These are phyloP conservation scores for Ceyx margarethae DNA, from an alignment of 2,113 vertebrate species.

Conservation along the genomic window DNA sequence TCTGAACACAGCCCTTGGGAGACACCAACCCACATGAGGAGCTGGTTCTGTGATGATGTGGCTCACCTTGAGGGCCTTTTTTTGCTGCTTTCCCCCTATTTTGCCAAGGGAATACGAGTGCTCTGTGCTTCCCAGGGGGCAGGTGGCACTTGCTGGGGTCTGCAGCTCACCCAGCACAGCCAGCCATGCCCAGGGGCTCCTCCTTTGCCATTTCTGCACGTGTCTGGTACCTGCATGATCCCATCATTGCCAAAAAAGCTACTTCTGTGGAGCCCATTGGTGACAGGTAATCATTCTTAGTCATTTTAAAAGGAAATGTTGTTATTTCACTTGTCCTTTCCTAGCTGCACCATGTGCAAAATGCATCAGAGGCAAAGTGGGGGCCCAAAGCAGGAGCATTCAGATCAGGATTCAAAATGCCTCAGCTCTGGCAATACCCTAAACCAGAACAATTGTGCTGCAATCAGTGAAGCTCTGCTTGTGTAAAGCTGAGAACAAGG, in stretches of 20 bases:
- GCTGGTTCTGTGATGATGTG: background rate
- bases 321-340: background rate
- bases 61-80: background rate
- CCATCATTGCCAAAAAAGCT: background rate
- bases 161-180: background rate
- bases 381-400: background rate
- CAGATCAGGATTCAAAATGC: background rate
- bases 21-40: background rate
- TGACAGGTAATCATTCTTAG: background rate
- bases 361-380: background rate
- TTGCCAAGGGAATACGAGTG: background rate
- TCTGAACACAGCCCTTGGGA: background rate
- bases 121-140: background rate
- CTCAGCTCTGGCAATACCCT: background rate
- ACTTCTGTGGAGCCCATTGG: background rate
- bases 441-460: background rate
- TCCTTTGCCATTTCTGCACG: background rate
- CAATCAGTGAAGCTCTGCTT: background rate
- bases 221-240: background rate
- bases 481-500: constrained; percentile 32
- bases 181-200: background rate
- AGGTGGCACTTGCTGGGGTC: background rate
- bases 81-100: background rate
- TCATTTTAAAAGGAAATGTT: background rate
- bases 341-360: background rate